A percentile compares a stretch with the other conserved stretches of the same genome.
These are phyloP conservation scores for Steatocranus sp. DNA, from an alignment of 2,797 vertebrate species.

Conservation along the genomic window DNA sequence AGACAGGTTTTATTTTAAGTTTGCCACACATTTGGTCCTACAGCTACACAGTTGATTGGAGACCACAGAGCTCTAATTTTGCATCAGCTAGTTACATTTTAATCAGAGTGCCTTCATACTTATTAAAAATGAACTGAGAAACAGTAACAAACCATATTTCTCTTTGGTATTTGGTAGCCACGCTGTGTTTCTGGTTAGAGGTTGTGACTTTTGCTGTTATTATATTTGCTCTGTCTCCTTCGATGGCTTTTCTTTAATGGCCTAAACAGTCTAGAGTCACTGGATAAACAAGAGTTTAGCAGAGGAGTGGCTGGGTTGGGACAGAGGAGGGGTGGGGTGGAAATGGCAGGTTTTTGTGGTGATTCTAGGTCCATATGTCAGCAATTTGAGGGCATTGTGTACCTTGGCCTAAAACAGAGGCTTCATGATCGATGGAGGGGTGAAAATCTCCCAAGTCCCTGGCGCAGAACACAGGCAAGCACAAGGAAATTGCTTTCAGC, in stretches of 20 bases:
- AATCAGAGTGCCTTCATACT: background rate
- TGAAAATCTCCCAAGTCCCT: slow-evolving; percentile 87
- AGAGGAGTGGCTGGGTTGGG: slow-evolving; percentile 71
- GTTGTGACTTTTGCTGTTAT: slow-evolving; percentile 5
- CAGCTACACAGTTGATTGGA: slow-evolving; percentile 15
- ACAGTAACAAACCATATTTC: background rate
- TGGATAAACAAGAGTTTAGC: slow-evolving; percentile 90
- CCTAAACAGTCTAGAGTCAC: slow-evolving; percentile 77
- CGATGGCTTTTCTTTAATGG: slow-evolving; percentile 76
- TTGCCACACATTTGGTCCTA: slow-evolving; percentile 38
- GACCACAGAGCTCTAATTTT: background rate
- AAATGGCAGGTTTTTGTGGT: slow-evolving; percentile 86
- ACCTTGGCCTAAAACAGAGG: slow-evolving; percentile 91
- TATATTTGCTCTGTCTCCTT: slow-evolving; percentile 23
- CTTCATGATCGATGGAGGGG: slow-evolving; percentile 97
- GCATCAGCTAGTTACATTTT: slow-evolving; percentile 12
- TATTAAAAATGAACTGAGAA: background rate
- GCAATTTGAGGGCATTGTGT: slow-evolving; percentile 98
- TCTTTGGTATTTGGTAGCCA: background rate
- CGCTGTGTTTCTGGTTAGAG: background rate
- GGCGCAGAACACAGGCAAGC: slow-evolving; percentile 79
- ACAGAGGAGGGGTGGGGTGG: slow-evolving; percentile 58
- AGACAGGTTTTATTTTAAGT: slow-evolving; percentile 34
- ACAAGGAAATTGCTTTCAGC: slow-evolving; percentile 96
- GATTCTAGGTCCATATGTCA: slow-evolving; percentile 94